Evolutionary conservation across 2,888 invertebrate species (phyloP), one percentile per base, ranked within the genome.

Genomic region (Torymus auratus): DNA sequence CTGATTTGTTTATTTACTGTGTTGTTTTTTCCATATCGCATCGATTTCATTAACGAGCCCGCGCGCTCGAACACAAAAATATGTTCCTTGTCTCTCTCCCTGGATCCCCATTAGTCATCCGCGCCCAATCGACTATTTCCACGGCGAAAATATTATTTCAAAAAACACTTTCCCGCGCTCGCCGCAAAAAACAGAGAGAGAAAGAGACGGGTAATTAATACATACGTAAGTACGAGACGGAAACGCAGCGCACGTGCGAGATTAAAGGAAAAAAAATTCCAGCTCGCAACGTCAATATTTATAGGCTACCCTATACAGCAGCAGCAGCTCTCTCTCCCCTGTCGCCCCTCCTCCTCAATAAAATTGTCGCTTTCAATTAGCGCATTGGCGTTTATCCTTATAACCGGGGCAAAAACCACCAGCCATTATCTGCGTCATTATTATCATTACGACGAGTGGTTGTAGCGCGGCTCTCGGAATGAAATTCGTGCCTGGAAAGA

Each of bases 321-420:
- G 41, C 41, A 20, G 20, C 20, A 20, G 20, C 20, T 17, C 20
- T 20, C 23, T 14, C 61, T 50, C 13, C 14, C 13, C 12, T n/a
- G 20, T 73, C 56, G 28, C 28, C 7, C 56, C 23, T 41, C 17
- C n/a, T 41, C 14, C 50, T 52, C 23, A 41, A 41, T 23, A 50
- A 41, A 65, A 78, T 65, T 61, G 78, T 70, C 78, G 72, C 67
- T 78, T 72, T 28, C 55, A 72, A 72, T 78, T 67, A 78, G 52
- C 58, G 65, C 65, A 71, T 65, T 50, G n/a, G 50, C 70, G 23
- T 41, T n/a, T 10, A 64, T 70, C 50, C 71, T 71, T 71, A 23
- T 58, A 12, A 15, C 23, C 17, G 0, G 15, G 1, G 10, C 15
- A 61, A 73, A 73, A 64, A 15, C 41, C 10, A 28, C 64, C 41